Evolutionary conservation across 2,113 vertebrate species (phyloP), one percentile per base, ranked within the genome.

Genomic region (Eulacestoma nigropectus): DNA sequence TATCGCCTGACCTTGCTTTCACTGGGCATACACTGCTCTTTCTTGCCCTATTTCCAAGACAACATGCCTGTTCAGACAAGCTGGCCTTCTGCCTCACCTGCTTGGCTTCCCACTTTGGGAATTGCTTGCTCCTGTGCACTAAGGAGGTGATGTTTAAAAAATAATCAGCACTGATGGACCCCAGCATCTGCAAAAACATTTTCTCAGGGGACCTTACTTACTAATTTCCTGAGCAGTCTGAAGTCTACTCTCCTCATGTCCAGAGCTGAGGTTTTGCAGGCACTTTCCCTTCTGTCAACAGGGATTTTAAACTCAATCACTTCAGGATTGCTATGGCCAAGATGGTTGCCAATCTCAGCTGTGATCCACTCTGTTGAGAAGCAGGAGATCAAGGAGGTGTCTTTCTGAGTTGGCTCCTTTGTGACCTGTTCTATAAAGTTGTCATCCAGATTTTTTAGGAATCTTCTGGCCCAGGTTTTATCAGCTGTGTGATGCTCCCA

Each of bases 341-440:
- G 39, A 29, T 0, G 0, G 14, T 27, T 7, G 4, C 11, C 53
- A 60, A 16, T 53, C 18, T 33, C 37, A 29, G 19, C 53, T 27
- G 44, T 50, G 21, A 69, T 22, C 22, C 29, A 7, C 22, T 68
- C 21, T 53, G 27, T 5, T 37, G 11, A 5, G 17, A 86, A 77
- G 22, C 27, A 52, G 30, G 30, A 57, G 33, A 29, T 69, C 46
- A 33, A 69, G 39, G 23, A 69, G 32, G 8, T 4, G n/a, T 20
- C 39, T 53, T 53, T 69, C 18, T 8, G 22, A 33, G 29, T 20
- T 0, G 0, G 10, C 8, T 60, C 29, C 13, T 53, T 69, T 69
- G 46, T 23, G 19, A n/a, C 12, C 10, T 16, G 6, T 44, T 35
- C 22, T 69, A 19, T 69, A 23, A 78, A 53, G 12, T 6, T 44